A percentile compares a stretch with the other conserved stretches of the same genome.
phyloP scores from a whole-genome alignment of 2,888 invertebrate species.

The Anaspis maculata region DNA sequence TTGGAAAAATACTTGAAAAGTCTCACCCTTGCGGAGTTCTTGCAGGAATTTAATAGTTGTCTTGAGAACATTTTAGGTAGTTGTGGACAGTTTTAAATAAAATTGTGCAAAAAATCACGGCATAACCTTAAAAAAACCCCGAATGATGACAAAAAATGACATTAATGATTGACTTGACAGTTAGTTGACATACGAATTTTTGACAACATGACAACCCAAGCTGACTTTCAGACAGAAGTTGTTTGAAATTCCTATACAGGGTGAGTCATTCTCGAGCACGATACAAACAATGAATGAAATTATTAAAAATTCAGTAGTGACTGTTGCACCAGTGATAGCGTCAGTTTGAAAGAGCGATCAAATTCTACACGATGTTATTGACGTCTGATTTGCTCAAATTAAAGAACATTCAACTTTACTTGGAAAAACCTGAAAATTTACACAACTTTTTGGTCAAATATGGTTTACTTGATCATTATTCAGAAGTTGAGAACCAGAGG shows the following conservation, averaged over 20 bases:
- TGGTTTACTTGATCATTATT: too few species aligned
- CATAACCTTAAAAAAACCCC: constrained; percentile 12
- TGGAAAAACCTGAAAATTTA: constrained; percentile 26
- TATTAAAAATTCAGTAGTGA: too few species aligned
- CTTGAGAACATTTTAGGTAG: constrained; percentile 9
- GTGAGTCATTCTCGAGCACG: constrained; percentile 6
- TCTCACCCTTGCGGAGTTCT: constrained; percentile 4
- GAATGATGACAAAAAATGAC: constrained; percentile 6
- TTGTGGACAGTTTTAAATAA: not conserved
- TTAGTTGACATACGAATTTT: too few species aligned
- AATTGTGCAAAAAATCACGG: constrained; percentile 1
- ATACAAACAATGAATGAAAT: too few species aligned
- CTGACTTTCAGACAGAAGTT: too few species aligned
- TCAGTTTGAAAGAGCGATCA: too few species aligned
- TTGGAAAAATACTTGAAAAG: constrained; percentile 1
- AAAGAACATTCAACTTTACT: constrained; percentile 23
- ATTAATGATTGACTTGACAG: constrained; percentile 4
- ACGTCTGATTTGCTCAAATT: too few species aligned
- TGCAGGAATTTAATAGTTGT: constrained; percentile 6
- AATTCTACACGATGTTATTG: too few species aligned
- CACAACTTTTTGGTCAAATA: constrained; percentile 22
- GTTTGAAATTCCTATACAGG: constrained; percentile 18
- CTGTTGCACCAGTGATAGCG: too few species aligned
- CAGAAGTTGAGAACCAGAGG: too few species aligned
- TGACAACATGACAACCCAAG: too few species aligned